Evolutionary conservation across 2,113 vertebrate genomes (phyloP), one percentile per base, ranked within the genome.

Genomic region (Myiagra hebetior): DNA sequence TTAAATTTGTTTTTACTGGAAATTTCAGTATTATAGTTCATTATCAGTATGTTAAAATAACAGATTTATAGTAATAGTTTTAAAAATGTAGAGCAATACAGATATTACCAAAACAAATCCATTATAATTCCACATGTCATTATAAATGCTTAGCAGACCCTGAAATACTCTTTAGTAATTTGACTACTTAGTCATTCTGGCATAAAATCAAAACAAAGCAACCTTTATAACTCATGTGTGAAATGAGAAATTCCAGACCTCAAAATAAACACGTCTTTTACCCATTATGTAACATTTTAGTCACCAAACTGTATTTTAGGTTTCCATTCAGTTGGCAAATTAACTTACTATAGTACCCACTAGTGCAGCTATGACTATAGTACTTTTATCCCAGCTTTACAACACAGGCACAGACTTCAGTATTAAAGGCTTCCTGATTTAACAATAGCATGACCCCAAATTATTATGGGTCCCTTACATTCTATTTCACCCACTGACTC

Each of bases 171-270:
- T 68, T 37, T 20, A 86, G 91, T 89, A 83, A 96, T 64, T 52
- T 75, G 56, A 89, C 74, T 50, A 60, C 73, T 92, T 85, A 80
- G 91, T 69, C 77, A 93, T 78, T 85, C 83, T 76, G 70, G 90
- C 85, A 90, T 75, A 85, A 92, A 83, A 65, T 59, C 72, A 55
- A 93, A 96, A 94, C 91, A 94, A 94, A 96, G 65, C 81, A 91
- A 86, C 86, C 93, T 96, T 83, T 85, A 87, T 89, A 91, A 96
- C 85, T 97, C 92, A 93, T 91, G 92, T 94, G 93, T 97, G 95
- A 98, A 97, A 98, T 93, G 92, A 91, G 95, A 97, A 85, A 85
- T 60, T 77, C 65, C 56, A 80, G 84, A 85, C 64, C 84, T 91
- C 55, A 50, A 68, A 60, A 92, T 87, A 93, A 95, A 92, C 41